A percentile compares a stretch with the other conserved stretches of the same genome.
These are phyloP conservation scores for Athalia rosae DNA, from an alignment of 2,888 invertebrate species.

Conservation along the genomic window DNA sequence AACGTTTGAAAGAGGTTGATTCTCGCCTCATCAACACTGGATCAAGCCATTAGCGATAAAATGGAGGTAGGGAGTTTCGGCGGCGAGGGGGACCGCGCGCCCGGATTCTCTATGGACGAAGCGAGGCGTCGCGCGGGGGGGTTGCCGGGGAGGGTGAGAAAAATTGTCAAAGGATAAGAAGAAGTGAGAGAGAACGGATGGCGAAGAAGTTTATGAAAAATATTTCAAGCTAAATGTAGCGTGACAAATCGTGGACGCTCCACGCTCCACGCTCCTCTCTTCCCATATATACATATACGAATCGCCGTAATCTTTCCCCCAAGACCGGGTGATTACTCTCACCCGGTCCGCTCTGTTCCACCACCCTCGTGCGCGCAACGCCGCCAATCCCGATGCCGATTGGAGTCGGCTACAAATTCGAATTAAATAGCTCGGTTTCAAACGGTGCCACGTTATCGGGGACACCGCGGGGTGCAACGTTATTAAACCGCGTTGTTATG, in stretches of 20 bases:
- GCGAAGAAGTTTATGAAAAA: constrained; percentile 41
- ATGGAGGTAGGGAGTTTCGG: constrained; percentile 11
- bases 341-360: background rate
- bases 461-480: no score
- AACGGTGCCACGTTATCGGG: no score
- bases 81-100: background rate
- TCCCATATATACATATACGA: constrained; percentile 22
- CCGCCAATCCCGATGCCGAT: background rate
- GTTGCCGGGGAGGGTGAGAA: background rate
- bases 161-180: constrained; percentile 22
- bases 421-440: background rate
- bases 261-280: background rate
- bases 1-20: constrained; percentile 34
- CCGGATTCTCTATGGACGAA: background rate
- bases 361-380: background rate
- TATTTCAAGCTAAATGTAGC: constrained; percentile 39
- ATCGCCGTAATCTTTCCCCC: constrained; percentile 30
- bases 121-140: background rate
- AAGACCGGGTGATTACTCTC: constrained; percentile 18
- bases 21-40: constrained; percentile 33
- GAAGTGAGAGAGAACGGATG: constrained; percentile 34
- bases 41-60: constrained; percentile 21
- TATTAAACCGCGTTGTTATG: no score
- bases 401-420: background rate
- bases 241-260: constrained; percentile 36